Evolutionary conservation across 2,113 vertebrate species (phyloP), one percentile per base, ranked within the genome.

Genomic region (Entosphenus tridentatus): DNA sequence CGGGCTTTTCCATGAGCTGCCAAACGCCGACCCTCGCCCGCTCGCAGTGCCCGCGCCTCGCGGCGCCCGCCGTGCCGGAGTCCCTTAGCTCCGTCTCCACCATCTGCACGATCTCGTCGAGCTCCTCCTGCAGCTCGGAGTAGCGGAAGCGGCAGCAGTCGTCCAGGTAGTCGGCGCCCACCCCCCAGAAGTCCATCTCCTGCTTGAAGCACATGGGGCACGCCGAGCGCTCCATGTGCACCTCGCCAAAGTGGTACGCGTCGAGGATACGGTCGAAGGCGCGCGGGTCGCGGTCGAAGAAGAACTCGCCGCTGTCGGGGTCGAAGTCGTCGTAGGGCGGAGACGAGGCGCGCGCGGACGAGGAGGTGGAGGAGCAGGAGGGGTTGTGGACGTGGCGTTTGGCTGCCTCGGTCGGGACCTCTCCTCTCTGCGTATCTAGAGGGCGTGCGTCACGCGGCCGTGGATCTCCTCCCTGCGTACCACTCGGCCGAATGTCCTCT

Each of bases 111-210:
- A 96, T 97, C 77, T 97, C 93, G 39, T 82, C 84, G 73, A 97
- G 76, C 78, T 97, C 91, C 69, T 89, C 87, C 11, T 85, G 88
- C 74, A 95, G 95, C 77, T 97, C 93, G 56, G 77, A 85, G 70
- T 95, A 75, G 73, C 87, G 83, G 74, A 85, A 85, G 74, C 87
- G 89, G 74, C 93, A 96, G 71, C 93, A 97, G 57, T 95, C 88
- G 56, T 97, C 93, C 72, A 97, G 74, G 73, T 84, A 88, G 73
- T 80, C 80, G 59, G 83, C 80, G 76, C 96, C 91, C 70, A 97
- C 88, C 80, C 85, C 93, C 93, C 93, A 97, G 78, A 95, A 96
- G 73, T 96, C 91, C 87, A 97, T 91, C 76, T 97, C 93, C 72
- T 87, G 88, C 75, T 87, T 83, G 80, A 97, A 96, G 73, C 93